These are phyloP conservation scores for Sus cebifrons DNA, from an alignment of 2,797 vertebrate genomes.

Conservation along the genomic window DNA sequence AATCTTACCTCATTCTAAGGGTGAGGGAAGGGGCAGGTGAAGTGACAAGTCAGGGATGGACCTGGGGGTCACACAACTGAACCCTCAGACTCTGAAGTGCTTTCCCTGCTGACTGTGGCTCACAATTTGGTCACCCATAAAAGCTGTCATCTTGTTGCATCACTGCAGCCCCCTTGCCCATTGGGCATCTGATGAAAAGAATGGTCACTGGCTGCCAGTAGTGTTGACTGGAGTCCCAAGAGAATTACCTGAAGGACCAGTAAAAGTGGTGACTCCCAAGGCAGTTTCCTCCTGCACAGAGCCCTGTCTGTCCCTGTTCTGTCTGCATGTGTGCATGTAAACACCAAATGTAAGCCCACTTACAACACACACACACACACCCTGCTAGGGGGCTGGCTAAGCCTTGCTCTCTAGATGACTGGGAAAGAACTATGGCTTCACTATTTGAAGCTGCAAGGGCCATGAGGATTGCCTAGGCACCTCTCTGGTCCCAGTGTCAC, in stretches of 20 bases:
- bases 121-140: background rate
- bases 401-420: background rate
- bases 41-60: background rate
- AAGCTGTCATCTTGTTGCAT: background rate
- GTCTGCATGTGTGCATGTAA: background rate
- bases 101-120: background rate
- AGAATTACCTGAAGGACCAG: background rate
- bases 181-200: background rate
- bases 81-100: background rate
- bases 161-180: background rate
- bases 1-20: background rate
- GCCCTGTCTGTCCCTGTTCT: background rate
- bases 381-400: background rate
- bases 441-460: background rate
- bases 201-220: background rate
- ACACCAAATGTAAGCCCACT: background rate
- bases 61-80: background rate
- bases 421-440: background rate
- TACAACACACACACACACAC: background rate
- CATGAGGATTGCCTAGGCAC: background rate
- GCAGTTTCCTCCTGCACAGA: slow-evolving; percentile 13
- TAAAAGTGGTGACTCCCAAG: background rate
- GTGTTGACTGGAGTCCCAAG: background rate
- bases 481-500: background rate
- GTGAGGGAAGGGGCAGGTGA: background rate